Evolutionary conservation across 2,113 vertebrate species (phyloP).

Genomic region (Alexandromys fortis): DNA sequence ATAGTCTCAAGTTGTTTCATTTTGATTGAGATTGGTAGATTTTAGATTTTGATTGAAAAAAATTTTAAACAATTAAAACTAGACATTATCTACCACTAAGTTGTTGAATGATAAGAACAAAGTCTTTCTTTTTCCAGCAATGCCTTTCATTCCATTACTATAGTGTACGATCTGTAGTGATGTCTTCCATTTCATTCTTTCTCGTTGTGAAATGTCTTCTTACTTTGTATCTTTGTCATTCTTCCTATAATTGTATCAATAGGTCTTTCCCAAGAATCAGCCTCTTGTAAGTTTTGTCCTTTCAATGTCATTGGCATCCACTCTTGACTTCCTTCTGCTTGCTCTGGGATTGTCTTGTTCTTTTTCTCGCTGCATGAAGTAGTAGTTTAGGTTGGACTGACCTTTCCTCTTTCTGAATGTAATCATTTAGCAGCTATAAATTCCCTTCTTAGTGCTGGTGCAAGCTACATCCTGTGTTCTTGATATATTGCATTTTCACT

Average conservation of each 20-base stretch:
- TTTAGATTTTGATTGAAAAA: not conserved
- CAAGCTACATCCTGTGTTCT: not conserved
- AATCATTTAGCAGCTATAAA: not conserved
- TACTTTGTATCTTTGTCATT: not conserved
- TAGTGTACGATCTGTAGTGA: not conserved
- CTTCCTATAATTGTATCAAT: not conserved
- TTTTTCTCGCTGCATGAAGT: not conserved
- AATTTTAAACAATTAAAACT: not conserved
- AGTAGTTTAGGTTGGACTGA: not conserved
- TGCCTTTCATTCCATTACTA: not conserved
- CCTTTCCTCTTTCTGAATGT: not conserved
- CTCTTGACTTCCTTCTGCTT: not conserved
- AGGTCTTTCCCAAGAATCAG: not conserved
- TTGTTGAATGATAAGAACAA: not conserved
- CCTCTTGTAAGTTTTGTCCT: not conserved
- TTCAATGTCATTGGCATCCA: not conserved
- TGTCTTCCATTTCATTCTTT: not conserved
- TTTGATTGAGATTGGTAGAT: not conserved
- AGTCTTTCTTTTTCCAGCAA: not conserved
- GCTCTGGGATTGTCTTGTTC: not conserved
- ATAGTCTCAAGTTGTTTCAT: not conserved
- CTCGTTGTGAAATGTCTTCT: not conserved
- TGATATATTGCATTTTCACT: not conserved
- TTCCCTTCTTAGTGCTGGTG: not conserved
- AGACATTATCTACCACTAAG: not conserved